Conservation (phyloP, 35 echinoderm and acorn worm species). For the Apostichopus japonicus region DNA sequence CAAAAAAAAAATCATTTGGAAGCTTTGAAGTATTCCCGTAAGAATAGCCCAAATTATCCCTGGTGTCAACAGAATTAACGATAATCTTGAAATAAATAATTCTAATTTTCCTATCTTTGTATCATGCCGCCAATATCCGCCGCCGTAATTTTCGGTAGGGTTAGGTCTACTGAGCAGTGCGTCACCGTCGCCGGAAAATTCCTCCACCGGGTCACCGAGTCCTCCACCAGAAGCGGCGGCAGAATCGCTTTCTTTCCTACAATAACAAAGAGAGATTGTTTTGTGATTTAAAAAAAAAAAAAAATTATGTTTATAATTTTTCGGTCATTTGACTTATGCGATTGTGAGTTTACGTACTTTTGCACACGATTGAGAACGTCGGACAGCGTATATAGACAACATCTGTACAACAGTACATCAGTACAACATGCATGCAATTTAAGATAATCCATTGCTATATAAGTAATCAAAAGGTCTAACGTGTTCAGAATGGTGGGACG, state of each 20-base stretch:
- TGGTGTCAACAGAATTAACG: neutral
- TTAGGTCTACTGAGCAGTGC: neutral
- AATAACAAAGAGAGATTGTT: too few relatives aligned
- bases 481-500: too few relatives aligned
- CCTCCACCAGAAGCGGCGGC: neutral
- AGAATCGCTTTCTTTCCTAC: neutral
- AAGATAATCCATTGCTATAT: too few relatives aligned
- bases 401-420: too few relatives aligned
- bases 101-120: neutral
- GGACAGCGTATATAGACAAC: too few relatives aligned
- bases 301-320: too few relatives aligned
- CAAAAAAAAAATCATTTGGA: conserved; percentile 13
- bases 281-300: too few relatives aligned
- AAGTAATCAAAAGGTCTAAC: too few relatives aligned
- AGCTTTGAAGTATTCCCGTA: neutral
- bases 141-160: neutral
- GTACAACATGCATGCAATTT: too few relatives aligned
- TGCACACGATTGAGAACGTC: too few relatives aligned
- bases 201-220: neutral
- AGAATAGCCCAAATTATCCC: conserved; percentile 34
- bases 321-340: too few relatives aligned
- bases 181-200: neutral
- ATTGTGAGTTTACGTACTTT: too few relatives aligned
- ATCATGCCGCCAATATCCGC: neutral
- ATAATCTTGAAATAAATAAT: neutral